These are phyloP conservation scores for Dicerorhinus sumatrensis DNA, from an alignment of 2,113 vertebrate genomes.

Conservation along the genomic window DNA sequence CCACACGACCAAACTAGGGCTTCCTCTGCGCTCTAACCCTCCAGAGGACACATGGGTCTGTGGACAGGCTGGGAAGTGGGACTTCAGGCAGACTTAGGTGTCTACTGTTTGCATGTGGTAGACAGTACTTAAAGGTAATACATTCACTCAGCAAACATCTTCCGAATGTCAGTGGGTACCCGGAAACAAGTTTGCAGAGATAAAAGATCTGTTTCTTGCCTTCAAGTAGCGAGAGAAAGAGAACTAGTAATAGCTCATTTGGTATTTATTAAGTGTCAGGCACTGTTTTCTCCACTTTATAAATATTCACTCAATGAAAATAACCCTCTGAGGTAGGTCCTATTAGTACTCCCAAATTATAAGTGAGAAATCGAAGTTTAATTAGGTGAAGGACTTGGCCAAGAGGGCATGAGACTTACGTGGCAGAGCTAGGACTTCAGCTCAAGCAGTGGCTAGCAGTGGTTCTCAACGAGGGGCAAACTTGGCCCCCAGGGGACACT, in stretches of 20 bases:
- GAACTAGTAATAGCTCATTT: background rate
- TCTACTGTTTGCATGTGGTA: background rate
- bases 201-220: background rate
- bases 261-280: background rate
- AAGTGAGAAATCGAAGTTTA: background rate
- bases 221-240: background rate
- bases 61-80: background rate
- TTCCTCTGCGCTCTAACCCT: background rate
- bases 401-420: background rate
- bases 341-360: background rate
- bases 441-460: too few species aligned
- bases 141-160: background rate
- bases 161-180: fast-evolving
- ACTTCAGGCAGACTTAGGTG: background rate
- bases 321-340: background rate
- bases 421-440: background rate
- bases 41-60: background rate
- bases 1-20: fast-evolving
- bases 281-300: background rate
- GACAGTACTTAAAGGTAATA: background rate
- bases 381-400: background rate
- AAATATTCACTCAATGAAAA: background rate
- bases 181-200: background rate
- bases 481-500: background rate
- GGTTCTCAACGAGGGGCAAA: background rate